phyloP scores from a whole-genome alignment of 2,113 vertebrate genomes.

The Xiphorhynchus elegans region DNA sequence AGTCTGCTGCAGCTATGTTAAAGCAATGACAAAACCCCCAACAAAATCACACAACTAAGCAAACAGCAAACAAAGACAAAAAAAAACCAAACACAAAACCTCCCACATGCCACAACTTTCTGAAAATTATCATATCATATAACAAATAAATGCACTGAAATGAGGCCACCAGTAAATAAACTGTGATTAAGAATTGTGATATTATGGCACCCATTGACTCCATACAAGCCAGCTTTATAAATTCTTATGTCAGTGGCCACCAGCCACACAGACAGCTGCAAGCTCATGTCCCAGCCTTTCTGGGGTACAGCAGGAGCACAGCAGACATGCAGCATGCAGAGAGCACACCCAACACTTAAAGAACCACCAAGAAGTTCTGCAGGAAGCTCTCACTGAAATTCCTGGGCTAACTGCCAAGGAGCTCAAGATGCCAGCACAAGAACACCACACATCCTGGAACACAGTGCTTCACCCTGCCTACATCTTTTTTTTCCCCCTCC shows the following conservation, averaged over 20 bases:
- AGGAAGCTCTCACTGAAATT: not conserved
- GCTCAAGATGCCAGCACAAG: not conserved
- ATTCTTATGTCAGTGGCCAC: not conserved
- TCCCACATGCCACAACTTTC: not conserved
- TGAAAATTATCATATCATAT: not conserved
- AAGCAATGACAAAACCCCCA: not conserved
- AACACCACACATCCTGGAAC: not conserved
- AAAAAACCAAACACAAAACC: not conserved
- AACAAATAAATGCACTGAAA: not conserved
- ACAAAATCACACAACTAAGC: not conserved
- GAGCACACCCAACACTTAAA: not conserved
- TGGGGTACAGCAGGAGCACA: not conserved
- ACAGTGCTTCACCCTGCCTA: not conserved
- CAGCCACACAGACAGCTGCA: rapidly evolving
- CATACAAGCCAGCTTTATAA: not conserved
- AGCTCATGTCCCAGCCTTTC: not conserved
- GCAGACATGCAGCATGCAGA: not conserved
- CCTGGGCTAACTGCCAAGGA: not conserved
- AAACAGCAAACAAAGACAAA: not conserved
- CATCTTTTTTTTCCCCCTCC: not conserved
- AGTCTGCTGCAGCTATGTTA: not conserved
- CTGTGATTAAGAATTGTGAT: not conserved
- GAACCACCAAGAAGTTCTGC: not conserved
- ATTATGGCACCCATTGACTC: not conserved
- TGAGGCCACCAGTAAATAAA: not conserved